Evolutionary conservation across 2,797 vertebrate species (phyloP).

Genomic region (Pseudochromis fuscus): DNA sequence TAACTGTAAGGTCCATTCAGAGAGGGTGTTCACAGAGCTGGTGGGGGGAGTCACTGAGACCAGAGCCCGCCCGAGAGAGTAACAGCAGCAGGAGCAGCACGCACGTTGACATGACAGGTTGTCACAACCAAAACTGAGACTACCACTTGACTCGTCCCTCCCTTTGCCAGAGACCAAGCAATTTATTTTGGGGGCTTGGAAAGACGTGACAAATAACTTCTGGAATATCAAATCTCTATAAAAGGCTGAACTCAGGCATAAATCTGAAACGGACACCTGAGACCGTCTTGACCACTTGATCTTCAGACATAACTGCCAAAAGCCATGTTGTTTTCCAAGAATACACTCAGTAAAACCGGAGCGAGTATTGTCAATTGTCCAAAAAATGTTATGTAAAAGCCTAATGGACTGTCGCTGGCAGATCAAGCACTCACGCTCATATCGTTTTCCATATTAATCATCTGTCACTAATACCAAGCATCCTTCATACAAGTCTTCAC

Average conservation of each 20-base stretch:
- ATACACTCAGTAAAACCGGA: conserved; percentile 42
- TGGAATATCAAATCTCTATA: conserved; percentile 88
- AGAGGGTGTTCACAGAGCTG: conserved; percentile 62
- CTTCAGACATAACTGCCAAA: conserved; percentile 51
- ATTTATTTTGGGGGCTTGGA: conserved; percentile 87
- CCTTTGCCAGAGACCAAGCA: conserved; percentile 79
- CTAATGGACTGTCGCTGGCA: not conserved
- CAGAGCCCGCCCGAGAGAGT: conserved; percentile 64
- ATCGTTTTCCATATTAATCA: conserved; percentile 4
- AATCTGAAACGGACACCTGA: conserved; percentile 85
- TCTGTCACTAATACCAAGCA: not conserved
- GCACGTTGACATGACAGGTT: conserved; percentile 82
- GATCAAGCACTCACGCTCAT: not conserved
- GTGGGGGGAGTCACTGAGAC: conserved; percentile 70
- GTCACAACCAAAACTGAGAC: conserved; percentile 82
- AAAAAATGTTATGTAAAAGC: conserved; percentile 26
- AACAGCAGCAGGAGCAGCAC: conserved; percentile 76
- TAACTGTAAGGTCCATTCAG: conserved; percentile 62
- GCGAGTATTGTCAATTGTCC: conserved; percentile 46
- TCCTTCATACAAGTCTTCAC: not conserved
- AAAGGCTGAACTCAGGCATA: conserved; percentile 87
- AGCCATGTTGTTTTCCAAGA: conserved; percentile 73
- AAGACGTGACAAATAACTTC: conserved; percentile 88
- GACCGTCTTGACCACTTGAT: conserved; percentile 74
- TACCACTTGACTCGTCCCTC: conserved; percentile 72